These are phyloP conservation scores for Dryomyza anilis DNA, from an alignment of 2,888 invertebrate species.

Conservation along the genomic window DNA sequence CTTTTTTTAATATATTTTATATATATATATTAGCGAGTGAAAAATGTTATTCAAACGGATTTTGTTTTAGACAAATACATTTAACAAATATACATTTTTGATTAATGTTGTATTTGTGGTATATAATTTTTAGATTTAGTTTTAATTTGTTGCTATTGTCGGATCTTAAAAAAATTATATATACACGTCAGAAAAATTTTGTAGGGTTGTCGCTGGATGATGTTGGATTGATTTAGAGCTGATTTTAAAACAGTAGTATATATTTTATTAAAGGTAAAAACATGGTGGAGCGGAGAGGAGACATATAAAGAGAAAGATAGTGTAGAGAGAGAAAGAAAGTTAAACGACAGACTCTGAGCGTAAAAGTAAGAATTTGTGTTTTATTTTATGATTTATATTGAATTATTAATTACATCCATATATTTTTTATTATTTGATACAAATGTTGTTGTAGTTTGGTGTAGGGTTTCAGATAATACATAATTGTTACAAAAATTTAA, in stretches of 20 bases:
- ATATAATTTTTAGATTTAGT: no score
- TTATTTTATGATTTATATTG: constrained; percentile 3
- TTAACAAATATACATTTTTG: no score
- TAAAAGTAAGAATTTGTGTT: not conserved
- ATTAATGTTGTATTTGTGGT: no score
- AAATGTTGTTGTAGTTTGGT: not conserved
- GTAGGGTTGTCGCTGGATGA: constrained; percentile 15
- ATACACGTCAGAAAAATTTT: constrained; percentile 55
- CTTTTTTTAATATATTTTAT: no score
- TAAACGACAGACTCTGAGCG: no score
- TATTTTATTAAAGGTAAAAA: no score
- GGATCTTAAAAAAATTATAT: constrained; percentile 57
- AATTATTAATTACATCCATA: constrained; percentile 16
- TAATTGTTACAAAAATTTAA: constrained; percentile 16
- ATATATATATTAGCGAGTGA: no score
- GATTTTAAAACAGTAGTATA: not conserved
- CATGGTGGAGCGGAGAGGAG: constrained; percentile 1
- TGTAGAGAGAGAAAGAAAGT: no score
- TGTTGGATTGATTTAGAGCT: no score
- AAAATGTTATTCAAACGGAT: not conserved
- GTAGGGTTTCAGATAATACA: not conserved
- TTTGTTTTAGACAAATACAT: no score
- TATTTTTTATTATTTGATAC: not conserved
- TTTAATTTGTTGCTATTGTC: constrained; percentile 22
- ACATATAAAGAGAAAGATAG: no score